A percentile compares a stretch with the other conserved stretches of the same genome.
Conservation (phyloP, 2,888 invertebrate species). For the Trichogramma evanescens region DNA sequence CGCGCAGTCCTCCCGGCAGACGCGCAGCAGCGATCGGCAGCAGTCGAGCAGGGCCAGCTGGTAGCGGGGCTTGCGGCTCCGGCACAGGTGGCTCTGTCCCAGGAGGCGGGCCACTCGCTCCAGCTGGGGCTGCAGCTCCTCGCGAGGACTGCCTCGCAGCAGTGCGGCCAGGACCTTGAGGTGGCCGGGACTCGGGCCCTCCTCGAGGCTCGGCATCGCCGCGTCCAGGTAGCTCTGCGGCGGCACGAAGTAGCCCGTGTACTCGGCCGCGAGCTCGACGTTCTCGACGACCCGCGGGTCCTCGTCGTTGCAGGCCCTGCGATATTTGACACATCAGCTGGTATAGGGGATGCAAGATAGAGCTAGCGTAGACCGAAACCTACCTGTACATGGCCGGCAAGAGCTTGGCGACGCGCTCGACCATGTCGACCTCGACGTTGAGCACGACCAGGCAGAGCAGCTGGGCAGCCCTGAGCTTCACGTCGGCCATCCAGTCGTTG, state of each 20-base stretch:
- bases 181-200: constrained; percentile 50
- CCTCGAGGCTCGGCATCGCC: constrained; percentile 59
- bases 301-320: constrained; percentile 60
- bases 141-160: constrained; percentile 53
- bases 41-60: constrained; percentile 56
- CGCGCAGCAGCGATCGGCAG: constrained; percentile 50
- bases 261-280: constrained; percentile 61
- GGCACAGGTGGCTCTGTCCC: constrained; percentile 56
- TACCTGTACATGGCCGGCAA: constrained; percentile 55
- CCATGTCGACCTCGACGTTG: constrained; percentile 67
- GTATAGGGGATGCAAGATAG: not conserved
- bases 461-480: constrained; percentile 63
- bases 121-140: constrained; percentile 50
- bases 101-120: constrained; percentile 55
- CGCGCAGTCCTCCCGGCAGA: constrained; percentile 47
- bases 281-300: constrained; percentile 57
- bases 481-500: constrained; percentile 67
- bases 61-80: constrained; percentile 55
- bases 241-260: constrained; percentile 70
- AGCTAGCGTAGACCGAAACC: not conserved
- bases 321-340: constrained; percentile 20
- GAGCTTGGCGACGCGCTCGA: constrained; percentile 60
- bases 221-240: constrained; percentile 63
- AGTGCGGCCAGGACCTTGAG: constrained; percentile 58
- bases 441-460: constrained; percentile 65